Evolutionary conservation across 2,797 vertebrate genomes (phyloP).

Genomic region (Okamejei kenojei): DNA sequence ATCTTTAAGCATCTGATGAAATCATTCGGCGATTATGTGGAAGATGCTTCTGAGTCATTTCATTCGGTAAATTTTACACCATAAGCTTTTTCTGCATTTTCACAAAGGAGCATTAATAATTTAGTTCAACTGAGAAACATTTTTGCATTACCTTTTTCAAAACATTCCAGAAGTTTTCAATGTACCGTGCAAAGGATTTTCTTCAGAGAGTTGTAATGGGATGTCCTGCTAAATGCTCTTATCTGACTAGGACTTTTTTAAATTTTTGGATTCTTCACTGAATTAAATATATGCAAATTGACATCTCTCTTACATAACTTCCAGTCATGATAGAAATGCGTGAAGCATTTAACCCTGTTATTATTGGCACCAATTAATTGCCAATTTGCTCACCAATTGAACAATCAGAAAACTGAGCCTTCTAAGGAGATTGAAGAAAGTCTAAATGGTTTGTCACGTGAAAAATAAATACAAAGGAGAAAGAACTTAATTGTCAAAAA

Average conservation of each 20-base stretch:
- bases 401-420: neutral
- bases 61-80: slow-evolving; percentile 41
- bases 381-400: neutral
- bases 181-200: neutral
- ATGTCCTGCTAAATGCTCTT: neutral
- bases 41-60: slow-evolving; percentile 33
- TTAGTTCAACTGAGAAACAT: slow-evolving; percentile 14
- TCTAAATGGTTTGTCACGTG: neutral
- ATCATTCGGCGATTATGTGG: neutral
- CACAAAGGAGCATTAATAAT: slow-evolving; percentile 41
- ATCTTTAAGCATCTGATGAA: slow-evolving; percentile 11
- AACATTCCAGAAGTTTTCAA: neutral
- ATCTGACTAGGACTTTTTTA: neutral
- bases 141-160: neutral
- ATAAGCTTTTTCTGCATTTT: slow-evolving; percentile 41
- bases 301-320: neutral
- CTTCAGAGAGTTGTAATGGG: neutral
- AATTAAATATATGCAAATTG: slow-evolving; percentile 7
- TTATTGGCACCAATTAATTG: neutral
- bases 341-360: neutral
- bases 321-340: neutral
- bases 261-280: neutral
- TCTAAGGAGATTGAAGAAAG: neutral
- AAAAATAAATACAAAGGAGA: neutral
- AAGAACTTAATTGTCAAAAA: neutral